Percentiles rank a stretch among this genome's conserved stretches.
phyloP scores from a whole-genome alignment of 2,797 vertebrate genomes.

The Rachycentron canadum region DNA sequence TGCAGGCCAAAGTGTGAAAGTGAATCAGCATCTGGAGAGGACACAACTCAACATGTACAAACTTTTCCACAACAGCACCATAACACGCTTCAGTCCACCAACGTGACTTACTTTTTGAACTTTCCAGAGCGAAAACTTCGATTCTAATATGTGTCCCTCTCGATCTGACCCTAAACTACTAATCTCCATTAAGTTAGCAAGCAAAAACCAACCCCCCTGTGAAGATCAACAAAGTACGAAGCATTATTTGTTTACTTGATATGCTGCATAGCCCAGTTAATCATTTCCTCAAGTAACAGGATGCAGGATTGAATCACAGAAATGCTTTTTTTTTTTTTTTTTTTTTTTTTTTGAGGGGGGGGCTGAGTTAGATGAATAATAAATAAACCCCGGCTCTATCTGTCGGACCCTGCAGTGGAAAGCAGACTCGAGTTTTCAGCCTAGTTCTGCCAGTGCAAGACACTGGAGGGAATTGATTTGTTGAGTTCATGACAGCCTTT shows the following conservation, averaged over 20 bases:
- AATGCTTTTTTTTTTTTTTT: slow-evolving; percentile 20
- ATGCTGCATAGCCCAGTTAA: slow-evolving; percentile 38
- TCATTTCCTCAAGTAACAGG: slow-evolving; percentile 47
- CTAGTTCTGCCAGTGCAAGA: slow-evolving; percentile 64
- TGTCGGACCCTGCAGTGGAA: slow-evolving; percentile 56
- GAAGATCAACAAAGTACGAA: slow-evolving; percentile 32
- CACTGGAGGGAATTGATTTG: slow-evolving; percentile 74
- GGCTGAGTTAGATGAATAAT: slow-evolving; percentile 67
- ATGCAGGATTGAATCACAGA: slow-evolving; percentile 50
- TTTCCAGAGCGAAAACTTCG: slow-evolving; percentile 13
- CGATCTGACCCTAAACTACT: slow-evolving; percentile 41
- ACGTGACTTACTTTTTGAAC: slow-evolving; percentile 29
- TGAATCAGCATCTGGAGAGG: background rate
- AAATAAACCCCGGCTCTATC: slow-evolving; percentile 63
- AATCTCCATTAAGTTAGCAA: slow-evolving; percentile 23
- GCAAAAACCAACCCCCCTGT: slow-evolving; percentile 6
- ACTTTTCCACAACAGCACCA: slow-evolving; percentile 27
- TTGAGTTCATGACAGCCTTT: slow-evolving; percentile 74
- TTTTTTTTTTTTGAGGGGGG: background rate
- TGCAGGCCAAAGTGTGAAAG: background rate
- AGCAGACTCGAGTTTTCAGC: slow-evolving; percentile 61
- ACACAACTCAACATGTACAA: slow-evolving; percentile 26
- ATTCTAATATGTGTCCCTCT: slow-evolving; percentile 42
- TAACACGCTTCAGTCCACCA: slow-evolving; percentile 13
- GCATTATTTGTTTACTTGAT: slow-evolving; percentile 40